phyloP scores from a whole-genome alignment of 2,888 invertebrate genomes.

The Pasiphila rectangulata region DNA sequence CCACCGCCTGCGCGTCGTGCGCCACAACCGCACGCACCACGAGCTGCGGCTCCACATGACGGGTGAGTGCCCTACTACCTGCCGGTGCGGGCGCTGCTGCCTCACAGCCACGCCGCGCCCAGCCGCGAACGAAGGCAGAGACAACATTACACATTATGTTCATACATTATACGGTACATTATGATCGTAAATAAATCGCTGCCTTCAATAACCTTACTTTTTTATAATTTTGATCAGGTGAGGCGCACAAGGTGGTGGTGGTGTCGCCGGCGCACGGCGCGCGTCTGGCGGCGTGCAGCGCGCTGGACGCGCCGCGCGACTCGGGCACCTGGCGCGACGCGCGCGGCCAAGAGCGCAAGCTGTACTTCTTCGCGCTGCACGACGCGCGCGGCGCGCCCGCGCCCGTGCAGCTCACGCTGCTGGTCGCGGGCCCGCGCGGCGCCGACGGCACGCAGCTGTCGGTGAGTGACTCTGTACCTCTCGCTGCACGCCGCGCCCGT shows the following conservation, averaged over 20 bases:
- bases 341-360: conserved; percentile 72
- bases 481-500: not conserved
- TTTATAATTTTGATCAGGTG: too few relatives aligned
- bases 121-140: too few relatives aligned
- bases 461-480: conserved; percentile 11
- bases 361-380: conserved; percentile 50
- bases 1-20: conserved; percentile 9
- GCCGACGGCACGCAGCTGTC: conserved; percentile 16
- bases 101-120: too few relatives aligned
- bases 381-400: conserved; percentile 31
- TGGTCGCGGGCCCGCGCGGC: conserved; percentile 21
- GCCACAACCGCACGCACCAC: conserved; percentile 27
- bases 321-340: conserved; percentile 56
- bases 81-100: not conserved
- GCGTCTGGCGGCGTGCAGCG: conserved; percentile 75
- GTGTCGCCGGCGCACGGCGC: conserved; percentile 81
- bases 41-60: conserved; percentile 5
- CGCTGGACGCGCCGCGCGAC: conserved; percentile 69
- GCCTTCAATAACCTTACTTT: too few relatives aligned
- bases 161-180: too few relatives aligned
- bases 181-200: too few relatives aligned
- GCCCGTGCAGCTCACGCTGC: conserved; percentile 20
- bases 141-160: too few relatives aligned
- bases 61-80: conserved; percentile 1
- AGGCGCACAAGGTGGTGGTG: conserved; percentile 67